phyloP scores from a whole-genome alignment of 1,140 invertebrate species.

The Octopus bimaculoides region DNA sequence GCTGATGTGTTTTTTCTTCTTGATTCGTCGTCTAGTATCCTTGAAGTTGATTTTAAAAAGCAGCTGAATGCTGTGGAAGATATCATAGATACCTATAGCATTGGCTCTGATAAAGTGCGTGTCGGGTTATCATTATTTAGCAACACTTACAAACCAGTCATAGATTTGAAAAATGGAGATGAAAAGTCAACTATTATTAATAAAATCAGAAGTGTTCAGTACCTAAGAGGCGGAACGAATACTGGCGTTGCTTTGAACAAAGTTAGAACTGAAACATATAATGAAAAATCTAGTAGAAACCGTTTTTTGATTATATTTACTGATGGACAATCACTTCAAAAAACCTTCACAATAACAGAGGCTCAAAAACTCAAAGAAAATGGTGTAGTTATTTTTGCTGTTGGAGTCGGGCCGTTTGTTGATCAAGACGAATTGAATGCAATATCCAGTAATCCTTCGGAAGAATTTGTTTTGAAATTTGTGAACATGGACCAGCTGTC shows the following conservation, averaged over 20 bases:
- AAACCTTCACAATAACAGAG: neutral
- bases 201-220: neutral
- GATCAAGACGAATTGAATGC: constrained; percentile 36
- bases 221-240: constrained; percentile 11
- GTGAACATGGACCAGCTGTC: neutral
- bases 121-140: neutral
- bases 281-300: constrained; percentile 35
- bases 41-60: neutral
- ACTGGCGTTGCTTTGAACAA: constrained; percentile 18
- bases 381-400: constrained; percentile 31
- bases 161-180: neutral
- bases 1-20: neutral
- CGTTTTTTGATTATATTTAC: constrained; percentile 34
- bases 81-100: neutral
- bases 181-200: neutral
- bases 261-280: constrained; percentile 32
- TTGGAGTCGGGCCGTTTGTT: constrained; percentile 40
- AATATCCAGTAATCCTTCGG: constrained; percentile 31
- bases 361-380: constrained; percentile 13
- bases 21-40: neutral
- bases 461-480: neutral
- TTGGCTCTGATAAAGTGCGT: neutral
- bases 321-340: constrained; percentile 24
- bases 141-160: neutral
- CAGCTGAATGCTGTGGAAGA: neutral